These are phyloP conservation scores for Rutpela maculata DNA, from an alignment of 2,888 invertebrate species.

Conservation along the genomic window DNA sequence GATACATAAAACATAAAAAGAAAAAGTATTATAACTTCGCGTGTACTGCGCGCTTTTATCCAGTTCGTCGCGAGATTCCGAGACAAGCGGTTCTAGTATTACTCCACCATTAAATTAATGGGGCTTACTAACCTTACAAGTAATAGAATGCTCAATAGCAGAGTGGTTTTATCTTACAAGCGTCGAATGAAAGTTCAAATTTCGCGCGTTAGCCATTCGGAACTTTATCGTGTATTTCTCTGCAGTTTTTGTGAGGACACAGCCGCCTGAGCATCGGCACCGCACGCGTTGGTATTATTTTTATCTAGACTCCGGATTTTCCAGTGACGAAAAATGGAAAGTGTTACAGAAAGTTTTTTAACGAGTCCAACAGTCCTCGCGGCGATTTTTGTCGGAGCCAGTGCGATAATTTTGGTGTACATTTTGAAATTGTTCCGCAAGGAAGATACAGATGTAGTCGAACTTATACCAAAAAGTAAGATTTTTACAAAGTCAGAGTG, in stretches of 20 bases:
- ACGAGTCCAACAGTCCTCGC: slow-evolving; percentile 63
- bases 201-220: slow-evolving; percentile 49
- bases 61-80: slow-evolving; percentile 42
- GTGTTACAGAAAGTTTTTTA: slow-evolving; percentile 66
- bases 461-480: slow-evolving; percentile 64
- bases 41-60: slow-evolving; percentile 24
- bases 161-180: slow-evolving; percentile 38
- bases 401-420: slow-evolving; percentile 66
- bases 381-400: slow-evolving; percentile 65
- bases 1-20: slow-evolving; percentile 26
- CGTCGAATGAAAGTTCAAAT: slow-evolving; percentile 52
- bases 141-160: slow-evolving; percentile 40
- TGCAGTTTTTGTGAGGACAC: slow-evolving; percentile 45
- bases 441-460: slow-evolving; percentile 55
- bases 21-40: slow-evolving; percentile 42
- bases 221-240: slow-evolving; percentile 38
- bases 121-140: slow-evolving; percentile 33
- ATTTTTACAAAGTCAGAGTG: slow-evolving; percentile 5
- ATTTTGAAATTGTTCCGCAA: slow-evolving; percentile 65
- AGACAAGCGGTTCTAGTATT: slow-evolving; percentile 4
- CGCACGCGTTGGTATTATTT: slow-evolving; percentile 42
- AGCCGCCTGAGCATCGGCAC: slow-evolving; percentile 45
- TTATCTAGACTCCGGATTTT: slow-evolving; percentile 21
- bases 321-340: slow-evolving; percentile 62
- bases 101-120: slow-evolving; percentile 35